These are phyloP conservation scores for Lepisosteus oculatus DNA, from an alignment of 2,113 vertebrate species.

Conservation along the genomic window DNA sequence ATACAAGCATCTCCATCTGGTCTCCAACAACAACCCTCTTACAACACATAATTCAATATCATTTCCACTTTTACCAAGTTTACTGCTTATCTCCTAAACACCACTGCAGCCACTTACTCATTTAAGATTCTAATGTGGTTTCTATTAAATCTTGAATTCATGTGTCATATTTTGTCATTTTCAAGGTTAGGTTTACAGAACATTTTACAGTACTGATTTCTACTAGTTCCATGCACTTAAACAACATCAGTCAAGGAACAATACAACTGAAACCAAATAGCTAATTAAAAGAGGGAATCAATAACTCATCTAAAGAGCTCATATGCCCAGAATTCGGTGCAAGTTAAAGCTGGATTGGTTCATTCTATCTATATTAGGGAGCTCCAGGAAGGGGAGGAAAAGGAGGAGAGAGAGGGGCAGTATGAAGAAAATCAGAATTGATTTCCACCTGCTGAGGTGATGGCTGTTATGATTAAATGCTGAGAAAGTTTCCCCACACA, in stretches of 20 bases:
- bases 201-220: no score
- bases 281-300: conserved; percentile 18
- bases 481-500: not conserved
- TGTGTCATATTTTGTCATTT: no score
- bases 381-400: not conserved
- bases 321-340: conserved; percentile 1
- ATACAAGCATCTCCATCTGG: no score
- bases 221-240: no score
- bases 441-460: conserved; percentile 7
- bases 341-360: conserved; percentile 6
- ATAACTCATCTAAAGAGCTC: conserved; percentile 21
- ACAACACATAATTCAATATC: no score
- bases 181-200: no score
- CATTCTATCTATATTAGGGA: conserved; percentile 1
- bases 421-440: conserved; percentile 10
- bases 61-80: no score
- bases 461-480: not conserved
- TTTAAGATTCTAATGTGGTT: no score
- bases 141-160: no score
- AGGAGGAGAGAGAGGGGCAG: not conserved
- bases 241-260: not conserved
- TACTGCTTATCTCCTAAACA: no score
- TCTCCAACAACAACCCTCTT: no score
- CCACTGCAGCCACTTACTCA: no score
- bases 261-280: not conserved